Conservation (phyloP, 2,113 vertebrate species). For the Daphoenositta chrysoptera region DNA sequence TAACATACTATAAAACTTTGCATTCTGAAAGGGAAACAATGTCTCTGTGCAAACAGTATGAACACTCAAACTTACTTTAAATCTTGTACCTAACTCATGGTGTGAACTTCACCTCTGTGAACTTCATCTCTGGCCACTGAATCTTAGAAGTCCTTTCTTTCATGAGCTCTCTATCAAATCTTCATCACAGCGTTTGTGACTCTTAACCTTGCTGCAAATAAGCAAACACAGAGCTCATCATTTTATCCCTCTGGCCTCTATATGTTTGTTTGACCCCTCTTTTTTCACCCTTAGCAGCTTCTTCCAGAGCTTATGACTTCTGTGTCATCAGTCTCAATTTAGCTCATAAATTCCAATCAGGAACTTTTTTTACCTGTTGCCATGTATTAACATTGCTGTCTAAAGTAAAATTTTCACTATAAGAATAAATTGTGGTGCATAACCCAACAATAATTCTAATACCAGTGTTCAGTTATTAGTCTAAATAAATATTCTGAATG, state of each 20-base stretch:
- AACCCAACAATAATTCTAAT: neutral
- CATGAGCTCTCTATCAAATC: neutral
- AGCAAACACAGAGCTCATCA: neutral
- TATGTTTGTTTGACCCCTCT: neutral
- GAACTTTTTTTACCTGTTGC: neutral
- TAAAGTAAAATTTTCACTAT: neutral
- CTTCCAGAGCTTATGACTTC: neutral
- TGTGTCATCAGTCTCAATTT: neutral
- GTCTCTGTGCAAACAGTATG: neutral
- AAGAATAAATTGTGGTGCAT: neutral
- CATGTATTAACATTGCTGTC: neutral
- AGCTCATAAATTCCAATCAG: neutral
- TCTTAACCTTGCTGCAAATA: neutral
- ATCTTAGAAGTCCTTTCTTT: neutral
- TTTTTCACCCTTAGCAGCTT: neutral
- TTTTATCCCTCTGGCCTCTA: neutral
- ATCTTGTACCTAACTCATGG: neutral
- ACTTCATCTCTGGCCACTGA: neutral
- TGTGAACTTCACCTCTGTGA: neutral
- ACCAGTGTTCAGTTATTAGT: neutral
- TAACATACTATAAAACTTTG: neutral
- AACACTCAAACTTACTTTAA: neutral
- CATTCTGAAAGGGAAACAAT: neutral
- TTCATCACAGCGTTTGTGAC: neutral
- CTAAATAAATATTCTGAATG: neutral